Evolutionary conservation across 2,888 invertebrate species (phyloP), one percentile per base, ranked within the genome.

Genomic region (Synergus japonicus): DNA sequence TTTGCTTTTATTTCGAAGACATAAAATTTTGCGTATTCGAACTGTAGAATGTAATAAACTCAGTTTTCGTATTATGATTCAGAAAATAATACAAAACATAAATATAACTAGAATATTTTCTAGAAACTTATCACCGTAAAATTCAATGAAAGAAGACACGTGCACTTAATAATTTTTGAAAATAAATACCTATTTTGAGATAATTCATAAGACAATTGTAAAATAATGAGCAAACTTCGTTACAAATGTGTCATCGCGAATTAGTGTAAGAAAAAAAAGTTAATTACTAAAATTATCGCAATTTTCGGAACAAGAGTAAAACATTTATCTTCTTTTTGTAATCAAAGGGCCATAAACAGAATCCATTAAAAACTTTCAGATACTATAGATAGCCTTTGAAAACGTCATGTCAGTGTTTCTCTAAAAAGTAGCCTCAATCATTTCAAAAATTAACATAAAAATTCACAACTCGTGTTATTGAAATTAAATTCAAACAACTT

Each of bases 351-450:
- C 37, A 37, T 5, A 37, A 37, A 4, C 5, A 37, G 37, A 7
- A 37, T 37, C 5, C 3, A 37, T 37, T 37, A 37, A 37, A 37
- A 37, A 37, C 0, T 37, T 37, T 37, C 37, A 37, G 5, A 37
- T 37, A 5, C 5, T 37, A 7, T 7, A 37, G 5, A 37, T 5
- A 5, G 37, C 37, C 5, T 37, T 7, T 37, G 37, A 5, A 37
- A 37, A 37, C 0, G 9, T 9, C 5, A 37, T 37, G 5, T 5
- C 37, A 37, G 82, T 93, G 93, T 89, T 94, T 93, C 90, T 93
- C 92, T 41, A 92, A 86, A 77, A 92, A 92, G 85, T 84, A 44
- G 37, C 41, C 43, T 65, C 67, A 76, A 65, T 58, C 44, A 15
- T 13, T 63, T 63, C 12, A 41, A 66, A 10, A 46, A 69, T 54